Evolutionary conservation across 2,797 vertebrate species (phyloP).

Genomic region (Somateria mollissima): DNA sequence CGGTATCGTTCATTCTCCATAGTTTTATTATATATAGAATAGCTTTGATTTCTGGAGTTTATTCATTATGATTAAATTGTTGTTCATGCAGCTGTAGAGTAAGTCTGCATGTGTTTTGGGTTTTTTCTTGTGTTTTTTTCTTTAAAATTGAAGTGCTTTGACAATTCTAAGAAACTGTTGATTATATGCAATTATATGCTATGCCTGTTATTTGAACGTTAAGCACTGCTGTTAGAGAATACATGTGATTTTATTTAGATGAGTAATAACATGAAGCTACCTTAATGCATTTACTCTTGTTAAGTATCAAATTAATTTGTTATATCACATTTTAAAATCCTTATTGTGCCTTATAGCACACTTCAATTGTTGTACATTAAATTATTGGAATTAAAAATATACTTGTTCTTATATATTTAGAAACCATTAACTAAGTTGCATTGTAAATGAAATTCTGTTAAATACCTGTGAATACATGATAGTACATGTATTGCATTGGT

Average conservation of each 20-base stretch:
- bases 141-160: neutral
- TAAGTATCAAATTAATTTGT: neutral
- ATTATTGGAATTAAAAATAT: neutral
- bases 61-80: neutral
- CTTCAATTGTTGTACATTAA: neutral
- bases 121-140: neutral
- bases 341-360: neutral
- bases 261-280: neutral
- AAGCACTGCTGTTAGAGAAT: neutral
- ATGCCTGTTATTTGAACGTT: neutral
- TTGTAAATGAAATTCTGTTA: neutral
- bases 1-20: neutral
- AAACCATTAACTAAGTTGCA: neutral
- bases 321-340: neutral
- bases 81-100: neutral
- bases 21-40: neutral
- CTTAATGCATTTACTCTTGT: neutral
- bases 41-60: slow-evolving; percentile 7
- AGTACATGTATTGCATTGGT: neutral
- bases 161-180: neutral
- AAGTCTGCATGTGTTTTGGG: neutral
- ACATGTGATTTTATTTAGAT: neutral
- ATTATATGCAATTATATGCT: neutral
- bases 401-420: neutral
- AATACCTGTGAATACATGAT: neutral